Base-by-base conservation (phyloP, 2,797 vertebrate genomes). In the Phrynocephalus vlangalii region DNA sequence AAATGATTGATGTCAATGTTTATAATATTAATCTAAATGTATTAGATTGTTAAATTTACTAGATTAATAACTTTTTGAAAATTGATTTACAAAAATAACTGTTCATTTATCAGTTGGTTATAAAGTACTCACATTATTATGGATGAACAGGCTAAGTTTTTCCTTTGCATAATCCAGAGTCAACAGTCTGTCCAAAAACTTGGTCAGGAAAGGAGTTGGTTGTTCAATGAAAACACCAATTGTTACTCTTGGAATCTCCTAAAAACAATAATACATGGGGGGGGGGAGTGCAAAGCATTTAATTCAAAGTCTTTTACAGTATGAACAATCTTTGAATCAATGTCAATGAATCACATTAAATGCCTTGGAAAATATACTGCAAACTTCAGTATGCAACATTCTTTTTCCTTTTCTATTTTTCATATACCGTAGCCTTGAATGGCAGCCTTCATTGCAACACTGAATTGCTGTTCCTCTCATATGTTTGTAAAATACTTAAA, bases 221-320 rank as follows among this genome's bases (percentile, higher is more conserved):
- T 99, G 98, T 95, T 99, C 98, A 88, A 99, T 99, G 95, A 98
- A 99, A 90, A 99, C 94, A 79, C 98, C 98, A 79, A 99, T 95
- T 94, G 97, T 96, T 93, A 99, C 97, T 78, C 94, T 97, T 73
- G 99, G 99, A 96, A 95, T 97, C 66, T 98, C 97, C 98, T 99
- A 96, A 95, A 96, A 95, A 92, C 26, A 83, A 92, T 68, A 76
- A 89, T 83, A 92, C 87, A 82, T 91, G 87, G 83, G 89, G 93
- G 24, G 72, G 44, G 60, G 70, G 9, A 28, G 60, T 1, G 30
- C 1, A 94, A 63, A 82, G 71, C 71, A 93, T 7, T 92, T 86
- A 76, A 56, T 91, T 94, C 86, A 90, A 87, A 80, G 22, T 84
- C 66, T 56, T 78, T 24, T 3, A 67, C 26, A 73, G 24, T 38